phyloP scores from a whole-genome alignment of 2,113 vertebrate genomes.

The Procapra przewalskii region DNA sequence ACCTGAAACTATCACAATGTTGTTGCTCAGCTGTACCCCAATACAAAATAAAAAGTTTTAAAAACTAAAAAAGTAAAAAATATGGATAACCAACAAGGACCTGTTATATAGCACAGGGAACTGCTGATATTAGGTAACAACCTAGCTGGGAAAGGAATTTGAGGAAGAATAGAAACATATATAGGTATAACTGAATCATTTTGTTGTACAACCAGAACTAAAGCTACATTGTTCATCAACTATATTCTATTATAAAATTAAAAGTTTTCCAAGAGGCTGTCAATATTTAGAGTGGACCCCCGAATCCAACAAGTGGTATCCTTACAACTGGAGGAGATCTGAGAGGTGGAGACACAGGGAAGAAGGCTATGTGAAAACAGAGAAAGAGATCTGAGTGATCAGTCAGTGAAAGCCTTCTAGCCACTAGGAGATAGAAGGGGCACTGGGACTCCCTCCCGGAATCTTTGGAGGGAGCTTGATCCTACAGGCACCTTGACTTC shows the following conservation, averaged over 20 bases:
- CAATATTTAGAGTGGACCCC: not conserved
- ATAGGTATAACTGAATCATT: not conserved
- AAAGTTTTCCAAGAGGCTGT: not conserved
- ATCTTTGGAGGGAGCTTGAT: too few species aligned
- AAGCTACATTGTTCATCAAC: not conserved
- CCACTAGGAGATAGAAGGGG: not conserved
- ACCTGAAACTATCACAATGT: not conserved
- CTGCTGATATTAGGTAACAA: not conserved
- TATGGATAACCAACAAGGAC: not conserved
- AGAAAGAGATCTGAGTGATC: not conserved
- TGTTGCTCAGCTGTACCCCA: not conserved
- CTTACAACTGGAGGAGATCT: not conserved
- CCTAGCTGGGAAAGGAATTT: not conserved
- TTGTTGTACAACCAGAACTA: not conserved
- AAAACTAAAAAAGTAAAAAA: not conserved
- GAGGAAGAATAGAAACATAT: not conserved
- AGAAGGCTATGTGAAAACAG: not conserved
- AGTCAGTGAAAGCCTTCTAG: rapidly evolving
- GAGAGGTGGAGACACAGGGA: not conserved
- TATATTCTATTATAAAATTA: not conserved
- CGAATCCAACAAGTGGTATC: not conserved
- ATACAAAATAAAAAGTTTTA: not conserved
- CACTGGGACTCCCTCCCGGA: not conserved
- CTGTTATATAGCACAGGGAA: not conserved
- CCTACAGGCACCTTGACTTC: too few species aligned